Percentiles rank a stretch among this genome's conserved stretches.
These are phyloP conservation scores for Lycia hirtaria DNA, from an alignment of 2,888 invertebrate species.

Conservation along the genomic window DNA sequence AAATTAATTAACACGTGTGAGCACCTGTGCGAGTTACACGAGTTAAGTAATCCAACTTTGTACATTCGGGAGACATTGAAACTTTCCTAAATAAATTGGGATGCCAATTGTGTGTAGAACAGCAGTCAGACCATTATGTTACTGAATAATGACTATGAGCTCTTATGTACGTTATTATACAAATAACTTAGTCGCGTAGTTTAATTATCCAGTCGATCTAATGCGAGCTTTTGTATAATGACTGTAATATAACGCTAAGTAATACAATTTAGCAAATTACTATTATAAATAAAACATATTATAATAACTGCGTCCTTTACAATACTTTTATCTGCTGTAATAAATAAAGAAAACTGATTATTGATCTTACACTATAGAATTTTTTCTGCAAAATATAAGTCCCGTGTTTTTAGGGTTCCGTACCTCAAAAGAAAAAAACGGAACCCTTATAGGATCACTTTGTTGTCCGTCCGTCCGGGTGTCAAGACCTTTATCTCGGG, in stretches of 20 bases:
- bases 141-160: conserved; percentile 41
- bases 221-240: conserved; percentile 25
- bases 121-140: conserved; percentile 39
- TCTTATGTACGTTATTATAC: conserved; percentile 31
- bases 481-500: too few species aligned
- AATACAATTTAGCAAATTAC: background rate
- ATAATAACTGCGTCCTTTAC: too few species aligned
- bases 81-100: conserved; percentile 61
- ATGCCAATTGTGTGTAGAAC: conserved; percentile 51
- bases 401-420: too few species aligned
- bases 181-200: conserved; percentile 25
- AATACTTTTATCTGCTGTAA: too few species aligned
- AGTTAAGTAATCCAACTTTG: conserved; percentile 65
- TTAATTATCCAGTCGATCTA: conserved; percentile 21
- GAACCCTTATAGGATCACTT: too few species aligned
- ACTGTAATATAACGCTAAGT: background rate
- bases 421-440: too few species aligned
- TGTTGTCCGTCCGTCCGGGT: too few species aligned
- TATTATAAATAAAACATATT: background rate
- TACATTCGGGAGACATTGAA: conserved; percentile 54
- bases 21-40: conserved; percentile 62
- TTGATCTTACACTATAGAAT: too few species aligned
- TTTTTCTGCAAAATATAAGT: too few species aligned
- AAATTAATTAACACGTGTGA: conserved; percentile 71
- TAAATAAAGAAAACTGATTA: too few species aligned